Evolutionary conservation across 2,797 vertebrate species (phyloP), one percentile per base, ranked within the genome.

Genomic region (Onychomys torridus): DNA sequence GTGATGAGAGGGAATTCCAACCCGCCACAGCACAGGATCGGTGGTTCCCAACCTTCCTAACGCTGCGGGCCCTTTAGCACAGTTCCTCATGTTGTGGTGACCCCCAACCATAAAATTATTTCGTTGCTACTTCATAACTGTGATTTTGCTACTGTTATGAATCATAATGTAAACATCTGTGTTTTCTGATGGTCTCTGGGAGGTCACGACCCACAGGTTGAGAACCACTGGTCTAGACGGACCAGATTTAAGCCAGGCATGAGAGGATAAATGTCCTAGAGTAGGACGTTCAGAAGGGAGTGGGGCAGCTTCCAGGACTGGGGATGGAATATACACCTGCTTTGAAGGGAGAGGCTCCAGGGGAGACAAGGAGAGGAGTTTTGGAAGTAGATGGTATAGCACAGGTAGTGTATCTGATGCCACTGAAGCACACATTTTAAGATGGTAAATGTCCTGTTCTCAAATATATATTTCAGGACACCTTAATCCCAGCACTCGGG

Each of bases 21-120:
- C 40, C 4, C 11, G 21, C 73, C 32, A 10, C 0, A 1, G 6
- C 57, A 63, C 2, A 27, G 71, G 71, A 46, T 27, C 19, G 0
- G 40, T 34, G 40, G 61, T 23, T 49, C 82, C 34, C 29, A 23
- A 13, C 61, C 61, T 67, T 67, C 43, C 82, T 8, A 25, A 25
- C 4, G 40, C 82, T 14, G 29, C 0, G 0, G 0, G n/a, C 21
- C 65, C 14, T 55, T 17, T 71, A 37, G 71, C 10, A 37, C 13
- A 10, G 61, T 67, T 85, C 37, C 46, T 67, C 19, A 14, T 13
- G 40, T 23, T 2, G 7, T 7, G 11, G 61, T 14, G 61, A 67
- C 27, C 55, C 37, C 43, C 43, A 34, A 49, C 40, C 40, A 67
- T 46, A 46, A 65, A 46, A 63, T 65, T 32, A 65, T 32, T 65